phyloP scores from a whole-genome alignment of 1,140 invertebrate species.

The Scaptomyza hsui region DNA sequence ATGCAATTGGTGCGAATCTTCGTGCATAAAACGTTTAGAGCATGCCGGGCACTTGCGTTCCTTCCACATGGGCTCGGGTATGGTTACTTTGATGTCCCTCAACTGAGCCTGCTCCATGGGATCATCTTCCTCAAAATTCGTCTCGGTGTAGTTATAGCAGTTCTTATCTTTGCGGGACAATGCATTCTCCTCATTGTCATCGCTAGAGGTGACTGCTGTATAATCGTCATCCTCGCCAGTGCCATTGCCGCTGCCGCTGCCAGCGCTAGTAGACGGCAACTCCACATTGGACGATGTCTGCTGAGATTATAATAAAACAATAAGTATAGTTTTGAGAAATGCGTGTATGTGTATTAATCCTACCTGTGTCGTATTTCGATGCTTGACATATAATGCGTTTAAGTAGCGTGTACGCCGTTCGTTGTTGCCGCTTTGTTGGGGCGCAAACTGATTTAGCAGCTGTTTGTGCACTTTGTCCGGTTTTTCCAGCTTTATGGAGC shows the following conservation, averaged over 20 bases:
- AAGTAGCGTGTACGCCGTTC: conserved; percentile 68
- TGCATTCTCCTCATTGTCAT: conserved; percentile 66
- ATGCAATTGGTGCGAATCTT: conserved; percentile 72
- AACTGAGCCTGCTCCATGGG: conserved; percentile 77
- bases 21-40: conserved; percentile 79
- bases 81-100: conserved; percentile 69
- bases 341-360: background rate
- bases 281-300: conserved; percentile 27
- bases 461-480: conserved; percentile 71
- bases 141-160: conserved; percentile 76
- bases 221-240: conserved; percentile 66
- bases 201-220: conserved; percentile 54
- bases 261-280: conserved; percentile 44
- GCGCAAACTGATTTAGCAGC: conserved; percentile 54
- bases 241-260: conserved; percentile 45
- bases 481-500: conserved; percentile 43
- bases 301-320: background rate
- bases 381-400: conserved; percentile 67
- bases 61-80: conserved; percentile 78
- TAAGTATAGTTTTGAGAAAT: too few species aligned
- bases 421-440: conserved; percentile 23
- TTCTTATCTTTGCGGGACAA: conserved; percentile 65
- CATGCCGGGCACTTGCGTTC: conserved; percentile 79
- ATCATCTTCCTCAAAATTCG: conserved; percentile 82
- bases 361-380: conserved; percentile 37